phyloP scores from a whole-genome alignment of 92 coral and sea anemone genomes.

The Actinernus sp. region DNA sequence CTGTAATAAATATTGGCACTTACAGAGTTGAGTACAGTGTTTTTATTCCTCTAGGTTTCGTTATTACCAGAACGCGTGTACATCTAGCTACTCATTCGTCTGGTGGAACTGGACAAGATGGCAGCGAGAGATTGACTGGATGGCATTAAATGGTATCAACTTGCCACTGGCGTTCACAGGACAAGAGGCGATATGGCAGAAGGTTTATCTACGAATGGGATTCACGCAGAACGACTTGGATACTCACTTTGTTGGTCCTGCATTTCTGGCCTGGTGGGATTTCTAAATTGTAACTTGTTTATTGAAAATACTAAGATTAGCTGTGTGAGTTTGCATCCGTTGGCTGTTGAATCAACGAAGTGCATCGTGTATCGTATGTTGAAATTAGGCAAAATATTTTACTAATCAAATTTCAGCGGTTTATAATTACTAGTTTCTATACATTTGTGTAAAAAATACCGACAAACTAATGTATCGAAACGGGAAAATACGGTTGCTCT shows the following conservation, averaged over 20 bases:
- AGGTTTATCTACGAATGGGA: constrained; percentile 78
- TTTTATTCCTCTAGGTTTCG: constrained; percentile 62
- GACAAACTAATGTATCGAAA: too few relatives aligned
- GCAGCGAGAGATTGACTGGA: constrained; percentile 98
- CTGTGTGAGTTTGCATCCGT: too few relatives aligned
- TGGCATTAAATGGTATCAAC: constrained; percentile 97
- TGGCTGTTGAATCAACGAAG: too few relatives aligned
- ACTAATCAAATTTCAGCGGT: too few relatives aligned
- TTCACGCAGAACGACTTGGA: constrained; percentile 88
- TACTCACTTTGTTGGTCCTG: constrained; percentile 93
- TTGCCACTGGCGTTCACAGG: constrained; percentile 95
- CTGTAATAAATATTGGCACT: too few relatives aligned
- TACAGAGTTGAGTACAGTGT: not conserved
- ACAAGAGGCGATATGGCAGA: constrained; percentile 96
- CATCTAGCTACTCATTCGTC: constrained; percentile 90
- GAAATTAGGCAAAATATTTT: too few relatives aligned
- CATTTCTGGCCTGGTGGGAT: constrained; percentile 89
- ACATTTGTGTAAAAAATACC: too few relatives aligned
- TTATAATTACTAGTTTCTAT: too few relatives aligned
- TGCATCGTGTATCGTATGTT: too few relatives aligned
- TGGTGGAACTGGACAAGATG: constrained; percentile 99
- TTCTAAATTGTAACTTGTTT: not conserved
- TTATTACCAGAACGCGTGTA: constrained; percentile 96
- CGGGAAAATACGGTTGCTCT: too few relatives aligned
- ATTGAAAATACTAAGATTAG: too few relatives aligned